Evolutionary conservation across 2,888 invertebrate genomes (phyloP).

Genomic region (Agonopterix arenella): DNA sequence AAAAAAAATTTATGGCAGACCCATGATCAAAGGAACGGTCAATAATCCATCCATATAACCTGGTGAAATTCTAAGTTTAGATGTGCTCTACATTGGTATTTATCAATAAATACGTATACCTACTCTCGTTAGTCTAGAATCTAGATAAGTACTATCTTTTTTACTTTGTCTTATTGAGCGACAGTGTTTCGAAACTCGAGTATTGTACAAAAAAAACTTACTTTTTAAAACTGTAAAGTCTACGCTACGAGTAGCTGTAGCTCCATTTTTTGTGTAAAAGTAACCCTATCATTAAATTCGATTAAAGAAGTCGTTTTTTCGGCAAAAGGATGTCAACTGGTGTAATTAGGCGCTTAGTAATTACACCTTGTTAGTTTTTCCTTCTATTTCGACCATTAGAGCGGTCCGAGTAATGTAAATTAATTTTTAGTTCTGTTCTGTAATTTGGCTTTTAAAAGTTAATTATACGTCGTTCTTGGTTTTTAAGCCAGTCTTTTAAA

Average conservation of each 20-base stretch:
- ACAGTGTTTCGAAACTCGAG: too few species aligned
- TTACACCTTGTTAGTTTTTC: constrained; percentile 57
- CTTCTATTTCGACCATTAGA: constrained; percentile 34
- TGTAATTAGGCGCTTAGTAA: constrained; percentile 54
- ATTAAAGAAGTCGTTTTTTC: constrained; percentile 43
- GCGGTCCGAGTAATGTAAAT: constrained; percentile 40
- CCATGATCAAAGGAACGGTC: too few species aligned
- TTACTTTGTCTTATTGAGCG: too few species aligned
- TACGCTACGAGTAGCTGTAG: neutral
- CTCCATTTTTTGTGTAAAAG: constrained; percentile 5
- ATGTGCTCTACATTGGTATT: too few species aligned
- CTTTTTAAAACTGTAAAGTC: too few species aligned
- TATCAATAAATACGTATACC: too few species aligned
- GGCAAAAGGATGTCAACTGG: constrained; percentile 58
- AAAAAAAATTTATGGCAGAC: too few species aligned
- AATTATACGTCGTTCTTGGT: constrained; percentile 26
- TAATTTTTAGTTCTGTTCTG: constrained; percentile 39
- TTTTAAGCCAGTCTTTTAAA: constrained; percentile 4
- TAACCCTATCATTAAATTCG: constrained; percentile 59
- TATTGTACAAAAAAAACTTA: too few species aligned
- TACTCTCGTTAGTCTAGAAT: too few species aligned
- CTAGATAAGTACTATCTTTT: too few species aligned
- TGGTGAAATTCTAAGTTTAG: too few species aligned
- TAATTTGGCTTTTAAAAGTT: constrained; percentile 37
- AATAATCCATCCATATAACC: too few species aligned